These are phyloP conservation scores for Diadegma fenestrale DNA, from an alignment of 2,888 invertebrate species.

Conservation along the genomic window DNA sequence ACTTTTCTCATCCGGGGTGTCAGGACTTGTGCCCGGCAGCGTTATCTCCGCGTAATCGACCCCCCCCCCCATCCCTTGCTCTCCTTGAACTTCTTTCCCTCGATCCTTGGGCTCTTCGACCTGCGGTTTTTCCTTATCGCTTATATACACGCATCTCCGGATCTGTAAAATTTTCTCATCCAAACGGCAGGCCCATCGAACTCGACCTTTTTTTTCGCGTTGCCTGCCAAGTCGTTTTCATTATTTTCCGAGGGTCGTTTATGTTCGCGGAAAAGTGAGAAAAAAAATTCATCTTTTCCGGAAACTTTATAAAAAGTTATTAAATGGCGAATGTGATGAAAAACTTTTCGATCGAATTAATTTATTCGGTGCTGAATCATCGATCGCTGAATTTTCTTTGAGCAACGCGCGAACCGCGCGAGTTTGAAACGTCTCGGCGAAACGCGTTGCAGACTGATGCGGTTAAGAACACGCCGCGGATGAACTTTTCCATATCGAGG, in stretches of 20 bases:
- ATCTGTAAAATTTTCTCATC: background rate
- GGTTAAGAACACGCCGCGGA: conserved; percentile 71
- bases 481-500: conserved; percentile 82
- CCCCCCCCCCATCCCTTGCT: background rate
- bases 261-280: background rate
- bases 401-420: conserved; percentile 74
- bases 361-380: background rate
- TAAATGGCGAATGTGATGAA: background rate
- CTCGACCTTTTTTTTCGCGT: background rate
- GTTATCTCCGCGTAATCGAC: conserved; percentile 52
- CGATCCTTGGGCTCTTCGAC: background rate
- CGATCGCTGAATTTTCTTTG: conserved; percentile 64
- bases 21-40: conserved; percentile 10
- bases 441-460: conserved; percentile 67
- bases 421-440: conserved; percentile 68
- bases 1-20: conserved; percentile 61
- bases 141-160: conserved; percentile 8
- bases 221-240: background rate
- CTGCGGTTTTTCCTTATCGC: conserved; percentile 17
- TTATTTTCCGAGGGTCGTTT: background rate
- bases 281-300: background rate
- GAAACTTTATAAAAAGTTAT: background rate
- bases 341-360: background rate
- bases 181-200: background rate
- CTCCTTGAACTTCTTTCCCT: background rate